Evolutionary conservation across 2,888 invertebrate genomes (phyloP).

Genomic region (Diachrysia chrysitis): DNA sequence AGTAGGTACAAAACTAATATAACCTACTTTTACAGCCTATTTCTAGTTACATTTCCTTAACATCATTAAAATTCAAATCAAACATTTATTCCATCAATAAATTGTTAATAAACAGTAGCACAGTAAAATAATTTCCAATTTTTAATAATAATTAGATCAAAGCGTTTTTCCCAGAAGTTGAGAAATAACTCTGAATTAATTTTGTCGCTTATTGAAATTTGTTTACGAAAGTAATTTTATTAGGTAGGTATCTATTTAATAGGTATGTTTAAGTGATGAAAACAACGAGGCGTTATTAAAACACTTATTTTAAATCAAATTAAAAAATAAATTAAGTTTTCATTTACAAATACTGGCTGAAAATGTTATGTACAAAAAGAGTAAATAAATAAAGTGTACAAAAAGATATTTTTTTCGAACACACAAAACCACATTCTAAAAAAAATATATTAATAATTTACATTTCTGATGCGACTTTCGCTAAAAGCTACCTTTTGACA

Average conservation of each 20-base stretch:
- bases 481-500: conserved; percentile 18
- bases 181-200: not conserved
- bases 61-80: not conserved
- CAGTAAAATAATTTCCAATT: not conserved
- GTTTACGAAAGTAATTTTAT: conserved; percentile 1
- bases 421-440: too few relatives aligned
- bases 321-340: too few relatives aligned
- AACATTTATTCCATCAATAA: not conserved
- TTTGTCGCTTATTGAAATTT: conserved; percentile 1
- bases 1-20: too few relatives aligned
- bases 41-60: too few relatives aligned
- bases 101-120: not conserved
- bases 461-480: not conserved
- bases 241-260: not conserved
- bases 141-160: not conserved
- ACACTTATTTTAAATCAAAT: not conserved
- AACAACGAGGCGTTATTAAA: not conserved
- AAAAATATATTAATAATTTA: not conserved
- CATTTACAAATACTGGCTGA: too few relatives aligned
- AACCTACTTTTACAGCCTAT: too few relatives aligned
- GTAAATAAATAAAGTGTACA: too few relatives aligned
- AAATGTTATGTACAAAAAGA: too few relatives aligned
- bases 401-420: too few relatives aligned
- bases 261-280: not conserved
- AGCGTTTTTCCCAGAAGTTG: not conserved